phyloP scores from a whole-genome alignment of 2,113 vertebrate genomes.

The Lutjanus erythropterus region DNA sequence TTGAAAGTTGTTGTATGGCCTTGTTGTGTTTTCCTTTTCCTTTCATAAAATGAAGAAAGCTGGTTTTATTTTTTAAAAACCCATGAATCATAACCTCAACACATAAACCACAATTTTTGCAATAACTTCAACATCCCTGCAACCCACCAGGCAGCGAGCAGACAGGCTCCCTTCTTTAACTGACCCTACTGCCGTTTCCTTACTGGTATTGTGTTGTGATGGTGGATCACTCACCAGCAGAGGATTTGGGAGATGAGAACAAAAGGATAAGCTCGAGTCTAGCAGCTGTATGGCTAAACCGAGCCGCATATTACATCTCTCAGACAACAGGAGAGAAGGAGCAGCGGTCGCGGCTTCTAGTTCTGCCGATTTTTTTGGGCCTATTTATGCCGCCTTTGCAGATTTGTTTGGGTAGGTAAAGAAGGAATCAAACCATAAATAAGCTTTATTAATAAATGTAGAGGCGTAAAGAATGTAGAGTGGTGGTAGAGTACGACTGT shows the following conservation, averaged over 20 bases:
- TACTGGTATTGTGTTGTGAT: not conserved
- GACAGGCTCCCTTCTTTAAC: not conserved
- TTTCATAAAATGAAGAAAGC: not conserved
- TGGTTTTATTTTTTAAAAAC: not conserved
- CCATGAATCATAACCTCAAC: not conserved
- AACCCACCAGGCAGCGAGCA: not conserved
- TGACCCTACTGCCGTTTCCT: not conserved
- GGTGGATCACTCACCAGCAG: not conserved
- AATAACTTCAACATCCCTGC: not conserved
- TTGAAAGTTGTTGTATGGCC: not conserved
- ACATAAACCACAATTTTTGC: not conserved
- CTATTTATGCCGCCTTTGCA: not conserved
- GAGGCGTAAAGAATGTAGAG: too few species aligned
- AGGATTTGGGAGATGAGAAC: constrained; percentile 8
- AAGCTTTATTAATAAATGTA: not conserved
- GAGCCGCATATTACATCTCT: constrained; percentile 7
- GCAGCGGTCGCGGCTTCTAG: not conserved
- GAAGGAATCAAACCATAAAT: not conserved
- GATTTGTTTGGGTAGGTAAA: not conserved
- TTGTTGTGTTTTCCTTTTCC: too few species aligned
- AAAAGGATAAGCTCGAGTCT: not conserved
- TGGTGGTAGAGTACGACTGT: not conserved
- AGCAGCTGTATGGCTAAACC: constrained; percentile 7
- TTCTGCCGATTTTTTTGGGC: not conserved
- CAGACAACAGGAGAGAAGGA: not conserved